Evolutionary conservation across 2,797 vertebrate genomes (phyloP), one percentile per base, ranked within the genome.

Genomic region (Falco naumanni): DNA sequence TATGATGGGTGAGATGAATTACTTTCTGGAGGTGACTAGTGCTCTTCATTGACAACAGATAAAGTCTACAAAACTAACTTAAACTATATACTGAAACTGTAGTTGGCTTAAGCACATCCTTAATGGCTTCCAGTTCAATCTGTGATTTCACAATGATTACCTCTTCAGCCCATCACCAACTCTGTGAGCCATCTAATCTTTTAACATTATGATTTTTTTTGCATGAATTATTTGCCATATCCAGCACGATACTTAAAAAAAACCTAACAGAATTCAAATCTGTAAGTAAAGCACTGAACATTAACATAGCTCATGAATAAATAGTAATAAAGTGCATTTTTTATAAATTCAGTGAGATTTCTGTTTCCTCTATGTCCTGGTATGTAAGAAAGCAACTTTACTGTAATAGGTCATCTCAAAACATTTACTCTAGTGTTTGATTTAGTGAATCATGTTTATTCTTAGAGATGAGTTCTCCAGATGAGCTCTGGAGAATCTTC

Each of bases 401-500:
- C 45, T 61, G 41, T 80, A 74, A 56, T 6, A 66, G 31, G 89
- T 56, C 16, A 66, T 82, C 33, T 87, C n/a, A 43, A 39, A 87
- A 51, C 17, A 34, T 94, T 87, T 89, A 54, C 24, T 90, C 45
- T 39, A 16, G 21, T 88, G n/a, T 37, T 70, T 89, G 43, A 60
- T 79, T 91, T 87, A 87, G 78, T 85, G 56, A 77, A 80, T 93
- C 33, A 31, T 59, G 25, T 75, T 88, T 70, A 77, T 85, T 93
- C 10, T 72, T 54, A 81, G 79, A 75, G 20, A 79, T 34, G 18
- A 69, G 13, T 22, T 84, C 68, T 87, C 34, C 34, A 79, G 33
- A 72, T 69, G 11, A 96, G 25, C 80, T 93, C 81, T 79, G 34
- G 34, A 90, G 63, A 87, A 59, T 76, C 33, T 86, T 51, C 47